Conservation (phyloP, 1,140 invertebrate species). For the Brachionus rotundiformis region DNA sequence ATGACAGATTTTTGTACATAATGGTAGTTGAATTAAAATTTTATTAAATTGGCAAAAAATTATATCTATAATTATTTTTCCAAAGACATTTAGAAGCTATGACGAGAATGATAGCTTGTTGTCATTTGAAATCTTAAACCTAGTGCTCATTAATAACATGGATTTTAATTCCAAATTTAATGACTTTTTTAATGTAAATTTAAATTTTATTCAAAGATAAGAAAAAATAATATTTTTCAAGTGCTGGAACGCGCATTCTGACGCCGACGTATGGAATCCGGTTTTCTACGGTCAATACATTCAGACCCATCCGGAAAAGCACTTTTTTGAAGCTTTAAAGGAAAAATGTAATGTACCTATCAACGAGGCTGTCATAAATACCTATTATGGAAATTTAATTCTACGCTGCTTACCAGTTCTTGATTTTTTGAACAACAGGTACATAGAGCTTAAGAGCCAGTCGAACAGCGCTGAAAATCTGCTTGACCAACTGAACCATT, state of each 20-base stretch:
- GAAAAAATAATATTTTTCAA: background rate
- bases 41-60: background rate
- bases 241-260: constrained; percentile 26
- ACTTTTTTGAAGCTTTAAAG: constrained; percentile 21
- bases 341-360: constrained; percentile 18
- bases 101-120: constrained; percentile 4
- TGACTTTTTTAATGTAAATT: constrained; percentile 37
- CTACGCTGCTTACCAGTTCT: constrained; percentile 5
- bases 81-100: constrained; percentile 26
- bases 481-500: constrained; percentile 24
- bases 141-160: background rate
- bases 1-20: constrained; percentile 43
- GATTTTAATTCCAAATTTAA: constrained; percentile 7
- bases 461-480: constrained; percentile 18
- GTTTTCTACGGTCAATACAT: constrained; percentile 39
- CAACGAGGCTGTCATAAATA: constrained; percentile 21
- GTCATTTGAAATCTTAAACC: constrained; percentile 29
- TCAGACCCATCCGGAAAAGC: constrained; percentile 26
- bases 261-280: constrained; percentile 35
- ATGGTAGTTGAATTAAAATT: constrained; percentile 30
- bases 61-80: background rate
- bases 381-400: constrained; percentile 33
- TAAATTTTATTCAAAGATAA: background rate
- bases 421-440: constrained; percentile 39
- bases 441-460: background rate